These are phyloP conservation scores for Microhierax caerulescens DNA, from an alignment of 2,797 vertebrate species.

Conservation along the genomic window DNA sequence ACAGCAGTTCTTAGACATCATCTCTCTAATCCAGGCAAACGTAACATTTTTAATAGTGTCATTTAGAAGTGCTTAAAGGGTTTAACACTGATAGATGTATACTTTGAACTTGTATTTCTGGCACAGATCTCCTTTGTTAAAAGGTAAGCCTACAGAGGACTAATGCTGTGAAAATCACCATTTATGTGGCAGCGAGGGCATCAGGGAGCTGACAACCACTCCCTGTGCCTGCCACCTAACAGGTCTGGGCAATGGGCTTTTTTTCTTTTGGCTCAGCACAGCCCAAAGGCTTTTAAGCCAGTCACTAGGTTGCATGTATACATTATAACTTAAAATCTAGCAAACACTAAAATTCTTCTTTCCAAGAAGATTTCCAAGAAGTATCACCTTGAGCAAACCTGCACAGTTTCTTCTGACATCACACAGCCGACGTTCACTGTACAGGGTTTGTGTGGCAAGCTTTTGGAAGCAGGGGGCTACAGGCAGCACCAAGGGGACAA, in stretches of 20 bases:
- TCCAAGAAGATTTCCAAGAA: background rate
- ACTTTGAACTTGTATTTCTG: background rate
- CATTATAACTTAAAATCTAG: background rate
- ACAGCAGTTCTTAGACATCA: background rate
- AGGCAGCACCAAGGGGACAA: too few relatives aligned
- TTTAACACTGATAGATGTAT: background rate
- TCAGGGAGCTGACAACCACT: background rate
- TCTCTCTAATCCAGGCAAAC: background rate
- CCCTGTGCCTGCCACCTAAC: background rate
- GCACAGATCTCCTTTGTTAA: background rate
- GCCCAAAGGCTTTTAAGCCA: background rate
- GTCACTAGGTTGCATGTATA: background rate
- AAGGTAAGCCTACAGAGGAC: background rate
- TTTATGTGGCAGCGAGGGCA: background rate
- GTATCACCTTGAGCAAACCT: background rate
- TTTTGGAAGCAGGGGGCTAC: too few relatives aligned
- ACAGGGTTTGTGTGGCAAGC: too few relatives aligned
- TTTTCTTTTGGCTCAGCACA: background rate
- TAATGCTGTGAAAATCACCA: background rate
- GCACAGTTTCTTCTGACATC: background rate
- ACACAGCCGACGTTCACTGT: accelerated
- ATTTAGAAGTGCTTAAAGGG: background rate
- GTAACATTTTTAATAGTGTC: background rate
- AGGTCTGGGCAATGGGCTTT: background rate
- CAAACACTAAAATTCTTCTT: background rate